A percentile compares a stretch with the other conserved stretches of the same genome.
These are phyloP conservation scores for Cirrhinus mrigala DNA, from an alignment of 2,797 vertebrate species.

Conservation along the genomic window DNA sequence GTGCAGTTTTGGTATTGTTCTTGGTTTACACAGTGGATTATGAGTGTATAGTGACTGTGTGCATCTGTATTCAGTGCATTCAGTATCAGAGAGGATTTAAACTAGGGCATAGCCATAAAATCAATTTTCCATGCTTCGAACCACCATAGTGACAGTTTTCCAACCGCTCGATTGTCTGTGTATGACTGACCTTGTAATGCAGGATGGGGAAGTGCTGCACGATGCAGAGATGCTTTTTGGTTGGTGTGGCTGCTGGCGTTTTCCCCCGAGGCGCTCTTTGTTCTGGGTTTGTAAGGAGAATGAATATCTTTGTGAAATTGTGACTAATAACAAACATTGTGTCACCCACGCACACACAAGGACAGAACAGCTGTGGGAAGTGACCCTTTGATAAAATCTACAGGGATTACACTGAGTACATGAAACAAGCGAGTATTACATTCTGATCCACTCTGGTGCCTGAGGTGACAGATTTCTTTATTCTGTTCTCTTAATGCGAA, in stretches of 20 bases:
- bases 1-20: conserved; percentile 14
- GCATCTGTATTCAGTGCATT: conserved; percentile 32
- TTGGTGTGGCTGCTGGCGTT: conserved; percentile 55
- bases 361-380: conserved; percentile 23
- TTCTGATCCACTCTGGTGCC: not conserved
- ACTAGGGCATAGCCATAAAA: conserved; percentile 44
- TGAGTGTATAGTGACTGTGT: not conserved
- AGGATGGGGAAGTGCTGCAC: conserved; percentile 40
- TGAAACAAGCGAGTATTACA: not conserved
- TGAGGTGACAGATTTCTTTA: not conserved
- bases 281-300: conserved; percentile 65
- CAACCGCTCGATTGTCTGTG: conserved; percentile 26
- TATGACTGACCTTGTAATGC: conserved; percentile 75
- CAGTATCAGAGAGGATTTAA: conserved; percentile 24
- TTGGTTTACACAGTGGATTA: conserved; percentile 14
- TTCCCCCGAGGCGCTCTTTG: conserved; percentile 54
- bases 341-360: not conserved
- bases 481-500: not conserved
- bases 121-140: conserved; percentile 31
- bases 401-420: conserved; percentile 10
- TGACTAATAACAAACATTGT: conserved; percentile 23
- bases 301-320: conserved; percentile 19
- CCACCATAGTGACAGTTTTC: conserved; percentile 4
- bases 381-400: conserved; percentile 27
- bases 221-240: conserved; percentile 65